phyloP scores from a whole-genome alignment of 1,140 invertebrate genomes.

The Drosophila sp. region DNA sequence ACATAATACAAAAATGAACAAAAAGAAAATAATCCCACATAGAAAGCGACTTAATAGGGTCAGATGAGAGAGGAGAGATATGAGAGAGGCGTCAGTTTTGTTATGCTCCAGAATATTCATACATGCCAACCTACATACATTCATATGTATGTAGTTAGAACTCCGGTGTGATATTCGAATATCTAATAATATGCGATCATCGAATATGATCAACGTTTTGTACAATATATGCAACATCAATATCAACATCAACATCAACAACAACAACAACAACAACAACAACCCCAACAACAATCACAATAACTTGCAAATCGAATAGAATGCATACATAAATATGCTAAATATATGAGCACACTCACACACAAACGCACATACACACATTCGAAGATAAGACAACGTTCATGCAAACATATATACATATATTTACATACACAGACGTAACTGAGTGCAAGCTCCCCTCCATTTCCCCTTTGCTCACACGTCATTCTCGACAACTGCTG shows the following conservation, averaged over 20 bases:
- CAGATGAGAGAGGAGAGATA: not conserved
- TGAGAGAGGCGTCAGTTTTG: not conserved
- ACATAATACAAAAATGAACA: constrained; percentile 37
- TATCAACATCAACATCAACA: constrained; percentile 36
- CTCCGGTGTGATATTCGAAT: constrained; percentile 7
- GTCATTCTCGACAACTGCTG: constrained; percentile 7
- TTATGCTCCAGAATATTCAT: not conserved
- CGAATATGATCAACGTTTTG: constrained; percentile 10
- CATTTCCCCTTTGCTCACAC: constrained; percentile 1
- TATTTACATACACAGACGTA: not conserved
- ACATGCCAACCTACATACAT: no score
- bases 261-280: constrained; percentile 40
- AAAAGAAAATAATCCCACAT: constrained; percentile 24
- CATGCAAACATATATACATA: constrained; percentile 2
- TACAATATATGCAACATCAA: not conserved
- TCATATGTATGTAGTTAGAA: no score
- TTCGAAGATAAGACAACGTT: constrained; percentile 1
- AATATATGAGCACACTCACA: constrained; percentile 31
- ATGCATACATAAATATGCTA: constrained; percentile 41
- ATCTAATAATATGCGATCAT: constrained; percentile 18
- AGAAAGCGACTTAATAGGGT: constrained; percentile 31
- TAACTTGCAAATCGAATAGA: constrained; percentile 46
- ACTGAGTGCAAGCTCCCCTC: constrained; percentile 18
- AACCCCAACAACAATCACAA: constrained; percentile 34
- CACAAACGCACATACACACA: constrained; percentile 20